Conservation (phyloP, 2,113 vertebrate species). For the Abramis brama region DNA sequence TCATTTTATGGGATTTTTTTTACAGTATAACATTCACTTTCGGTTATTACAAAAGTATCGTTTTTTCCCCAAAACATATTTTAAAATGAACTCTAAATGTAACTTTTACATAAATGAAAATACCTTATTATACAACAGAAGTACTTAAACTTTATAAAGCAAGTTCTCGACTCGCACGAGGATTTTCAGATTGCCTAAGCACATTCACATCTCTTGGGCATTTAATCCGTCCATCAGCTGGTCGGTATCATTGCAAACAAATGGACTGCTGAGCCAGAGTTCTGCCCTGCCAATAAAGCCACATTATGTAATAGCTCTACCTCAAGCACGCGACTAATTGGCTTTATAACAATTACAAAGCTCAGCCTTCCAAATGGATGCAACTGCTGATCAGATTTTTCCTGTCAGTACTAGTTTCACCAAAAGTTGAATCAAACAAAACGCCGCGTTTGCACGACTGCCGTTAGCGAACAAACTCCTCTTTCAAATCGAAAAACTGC, state of each 20-base stretch:
- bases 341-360: conserved; percentile 21
- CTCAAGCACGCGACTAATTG: conserved; percentile 32
- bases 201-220: conserved; percentile 18
- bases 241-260: conserved; percentile 18
- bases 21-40: background rate
- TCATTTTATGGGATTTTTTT: background rate
- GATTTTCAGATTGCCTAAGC: conserved; percentile 4
- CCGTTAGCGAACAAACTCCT: background rate
- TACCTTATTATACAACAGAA: background rate
- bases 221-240: conserved; percentile 22
- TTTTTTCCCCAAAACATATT: background rate
- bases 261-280: conserved; percentile 4
- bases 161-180: background rate
- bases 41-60: background rate
- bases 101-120: background rate
- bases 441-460: background rate
- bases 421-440: background rate
- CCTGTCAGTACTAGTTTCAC: background rate
- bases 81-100: background rate
- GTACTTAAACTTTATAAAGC: background rate
- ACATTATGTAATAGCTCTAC: conserved; percentile 19
- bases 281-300: conserved; percentile 16
- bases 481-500: background rate
- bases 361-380: background rate
- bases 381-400: conserved; percentile 13